Base-by-base conservation (phyloP, 2,888 invertebrate species). In the Melanotus villosus region DNA sequence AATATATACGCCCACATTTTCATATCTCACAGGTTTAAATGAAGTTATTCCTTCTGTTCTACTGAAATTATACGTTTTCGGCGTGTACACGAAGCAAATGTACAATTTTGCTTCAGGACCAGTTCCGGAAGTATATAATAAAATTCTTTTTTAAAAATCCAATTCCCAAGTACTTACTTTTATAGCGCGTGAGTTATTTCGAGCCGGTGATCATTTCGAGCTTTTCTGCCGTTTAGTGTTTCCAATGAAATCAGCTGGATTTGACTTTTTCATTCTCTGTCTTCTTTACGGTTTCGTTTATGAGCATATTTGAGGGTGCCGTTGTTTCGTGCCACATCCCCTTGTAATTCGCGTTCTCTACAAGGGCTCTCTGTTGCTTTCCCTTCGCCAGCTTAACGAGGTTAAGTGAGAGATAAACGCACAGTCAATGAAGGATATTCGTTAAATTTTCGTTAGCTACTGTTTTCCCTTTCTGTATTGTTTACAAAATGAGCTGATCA, bases 171-270 rank as follows among this genome's bases (percentile, higher is more conserved):
- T 66, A 58, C 63, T 63, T 64, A 68, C 58, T 70, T 67, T 70
- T 67, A 67, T 63, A 63, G 62, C 32, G 41, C 34, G 52, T 58
- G 59, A 63, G 63, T 70, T 64, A 70, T 59, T 70, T 50, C 43
- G 54, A 68, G 68, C 65, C 54, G 57, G 62, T 65, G 64, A 69
- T 73, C 71, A 71, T 71, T 73, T 67, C 43, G 50, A 65, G 73
- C 68, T 73, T 73, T 68, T 74, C 74, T 73, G 73, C 58, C 71
- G 73, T 76, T 76, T 75, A 76, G 75, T 76, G 72, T 76, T 76
- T 71, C 73, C 75, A 75, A 75, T 76, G 75, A 75, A 76, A 75
- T 76, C 75, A 75, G 75, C 75, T 73, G 75, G 75, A 75, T 76
- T 74, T 75, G 73, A 74, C 74, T 74, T 73, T 73, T 74, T 74